Base-by-base conservation (phyloP, 2,113 vertebrate species). In the Pseudopodoces humilis region DNA sequence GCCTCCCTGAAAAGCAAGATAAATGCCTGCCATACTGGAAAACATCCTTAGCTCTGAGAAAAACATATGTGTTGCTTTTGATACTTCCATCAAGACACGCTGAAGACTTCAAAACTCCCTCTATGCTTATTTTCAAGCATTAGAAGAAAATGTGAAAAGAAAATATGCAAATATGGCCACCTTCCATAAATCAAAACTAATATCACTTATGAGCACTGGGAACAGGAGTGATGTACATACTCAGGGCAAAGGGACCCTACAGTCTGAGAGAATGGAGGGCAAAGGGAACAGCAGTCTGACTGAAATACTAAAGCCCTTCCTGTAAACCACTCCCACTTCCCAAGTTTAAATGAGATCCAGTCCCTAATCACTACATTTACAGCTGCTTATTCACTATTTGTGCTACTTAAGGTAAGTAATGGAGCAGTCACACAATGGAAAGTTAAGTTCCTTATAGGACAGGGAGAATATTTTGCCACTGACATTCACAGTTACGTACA, bases 391-490 rank as follows among this genome's bases (percentile, higher is more conserved):
- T 82, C 71, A 23, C 65, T 72, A 63, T 43, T 77, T 67, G 67
- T 0, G 0, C 67, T 65, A 35, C 3, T 11, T 41, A 60, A 46
- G 13, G 5, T 33, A 92, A 71, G 30, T 8, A 71, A 41, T 20
- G 23, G 27, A 86, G 53, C 28, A 74, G 44, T 20, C 35, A n/a
- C 23, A 53, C 3, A 59, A 46, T 27, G n/a, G 8, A 56, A 68
- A 71, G 28, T 25, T 56, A 22, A 28, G 11, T 69, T 95, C 15
- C 30, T 30, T 39, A 30, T 1, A 65, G 39, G 21, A 41, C 24
- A 83, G 15, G 43, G 24, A 79, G 16, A 86, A 44, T 59, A 65
- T 55, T 85, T 78, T 85, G 25, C 22, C 41, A 30, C 37, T 41
- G 44, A 68, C 7, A 41, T 4, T 23, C 76, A 65, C 52, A 70